phyloP scores from a whole-genome alignment of 2,113 vertebrate genomes.

The Rhizomys pruinosus region DNA sequence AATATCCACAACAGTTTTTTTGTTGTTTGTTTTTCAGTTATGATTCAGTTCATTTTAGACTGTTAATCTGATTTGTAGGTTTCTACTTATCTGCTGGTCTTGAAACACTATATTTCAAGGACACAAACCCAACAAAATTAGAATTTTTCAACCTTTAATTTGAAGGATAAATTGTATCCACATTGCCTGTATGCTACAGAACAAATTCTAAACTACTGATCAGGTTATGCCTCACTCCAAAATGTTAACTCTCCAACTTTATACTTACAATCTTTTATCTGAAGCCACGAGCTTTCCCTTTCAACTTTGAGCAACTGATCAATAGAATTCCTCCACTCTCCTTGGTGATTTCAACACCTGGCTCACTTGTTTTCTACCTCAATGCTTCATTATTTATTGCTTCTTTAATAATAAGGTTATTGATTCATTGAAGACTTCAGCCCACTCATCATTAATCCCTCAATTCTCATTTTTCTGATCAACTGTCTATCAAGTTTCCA shows the following conservation, averaged over 20 bases:
- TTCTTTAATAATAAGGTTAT: neutral
- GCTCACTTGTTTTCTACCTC: constrained; percentile 4
- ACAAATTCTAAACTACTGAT: neutral
- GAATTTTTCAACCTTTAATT: neutral
- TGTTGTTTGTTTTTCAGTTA: neutral
- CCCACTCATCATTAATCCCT: neutral
- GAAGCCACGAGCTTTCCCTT: neutral
- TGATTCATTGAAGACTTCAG: neutral
- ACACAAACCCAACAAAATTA: neutral
- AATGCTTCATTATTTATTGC: constrained; percentile 38
- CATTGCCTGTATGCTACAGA: rapidly evolving
- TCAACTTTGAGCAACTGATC: constrained; percentile 37
- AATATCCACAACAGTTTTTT: neutral
- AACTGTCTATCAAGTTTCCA: neutral
- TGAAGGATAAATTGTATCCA: neutral
- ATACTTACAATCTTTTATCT: neutral
- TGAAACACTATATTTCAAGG: neutral
- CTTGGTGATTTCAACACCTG: constrained; percentile 7
- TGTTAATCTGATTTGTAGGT: neutral
- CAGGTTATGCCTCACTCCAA: neutral
- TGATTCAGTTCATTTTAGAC: neutral
- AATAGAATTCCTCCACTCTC: neutral
- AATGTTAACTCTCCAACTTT: neutral
- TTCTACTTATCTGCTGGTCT: neutral
- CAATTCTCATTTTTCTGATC: neutral